These are phyloP conservation scores for Eurystomus glaucurus DNA, from an alignment of 2,797 vertebrate genomes.

Conservation along the genomic window DNA sequence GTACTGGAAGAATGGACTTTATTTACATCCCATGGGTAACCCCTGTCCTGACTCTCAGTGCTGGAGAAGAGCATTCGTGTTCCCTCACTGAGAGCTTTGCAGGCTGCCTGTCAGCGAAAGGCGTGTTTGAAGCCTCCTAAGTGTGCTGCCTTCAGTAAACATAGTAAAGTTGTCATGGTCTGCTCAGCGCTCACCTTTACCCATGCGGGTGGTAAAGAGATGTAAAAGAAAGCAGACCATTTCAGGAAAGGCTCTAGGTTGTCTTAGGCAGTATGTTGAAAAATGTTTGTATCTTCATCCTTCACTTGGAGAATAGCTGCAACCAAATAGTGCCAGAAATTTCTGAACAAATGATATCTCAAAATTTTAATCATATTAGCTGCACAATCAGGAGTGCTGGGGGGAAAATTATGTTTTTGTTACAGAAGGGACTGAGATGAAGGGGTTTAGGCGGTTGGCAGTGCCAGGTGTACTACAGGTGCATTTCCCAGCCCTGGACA, in stretches of 20 bases:
- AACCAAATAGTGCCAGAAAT: conserved; percentile 21
- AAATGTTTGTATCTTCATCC: neutral
- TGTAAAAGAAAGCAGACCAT: neutral
- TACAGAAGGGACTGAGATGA: neutral
- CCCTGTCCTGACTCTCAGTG: neutral
- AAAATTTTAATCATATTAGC: neutral
- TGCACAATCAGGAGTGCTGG: neutral
- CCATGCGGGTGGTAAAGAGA: neutral
- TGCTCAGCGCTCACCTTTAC: neutral
- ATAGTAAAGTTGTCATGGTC: neutral
- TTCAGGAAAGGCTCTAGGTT: neutral
- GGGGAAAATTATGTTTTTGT: neutral
- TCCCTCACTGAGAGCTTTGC: neutral
- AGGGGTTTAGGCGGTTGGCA: neutral
- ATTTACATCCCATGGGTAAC: neutral
- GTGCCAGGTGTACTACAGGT: neutral
- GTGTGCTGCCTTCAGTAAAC: neutral
- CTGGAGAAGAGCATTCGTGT: neutral
- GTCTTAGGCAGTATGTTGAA: neutral
- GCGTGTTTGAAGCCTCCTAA: neutral
- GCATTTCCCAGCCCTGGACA: neutral
- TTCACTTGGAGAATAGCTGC: neutral
- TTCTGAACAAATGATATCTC: neutral
- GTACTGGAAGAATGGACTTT: neutral
- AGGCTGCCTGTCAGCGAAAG: neutral